Base-by-base conservation (phyloP, 2,888 invertebrate species). In the Diaprepes abbreviatus region DNA sequence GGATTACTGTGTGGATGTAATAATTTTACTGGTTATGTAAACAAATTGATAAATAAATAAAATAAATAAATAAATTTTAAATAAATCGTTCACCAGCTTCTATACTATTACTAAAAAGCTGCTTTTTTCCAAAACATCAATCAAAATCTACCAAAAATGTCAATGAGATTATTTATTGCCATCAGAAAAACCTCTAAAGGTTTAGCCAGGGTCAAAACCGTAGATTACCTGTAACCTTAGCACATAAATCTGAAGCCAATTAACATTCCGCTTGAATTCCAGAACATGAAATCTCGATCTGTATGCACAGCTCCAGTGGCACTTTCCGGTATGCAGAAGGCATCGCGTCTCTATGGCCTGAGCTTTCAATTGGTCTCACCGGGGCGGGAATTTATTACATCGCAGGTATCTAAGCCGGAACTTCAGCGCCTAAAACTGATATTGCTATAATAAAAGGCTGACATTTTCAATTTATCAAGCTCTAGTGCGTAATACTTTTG, bases 271-370 rank as follows among this genome's bases (percentile, higher is more conserved):
- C 54, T 50, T 62, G 66, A 65, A 70, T 65, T 65, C 70, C 66
- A 65, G 66, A 66, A 70, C 66, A 60, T 62, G 62, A 70, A 70
- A 70, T 66, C 66, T 60, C 65, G 59, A 66, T 70, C 70, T 70
- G 66, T 66, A 70, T 70, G 70, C 70, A 66, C 50, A 38, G 70
- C 62, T 70, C 54, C 43, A 63, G 63, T 40, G 62, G n/a, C 48
- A 45, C 63, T 62, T 66, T 66, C 62, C 63, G 63, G 71, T 71
- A 71, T 71, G 71, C 71, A 57, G 66, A 57, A 62, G 66, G 66
- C 71, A 50, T 71, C 60, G 57, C 48, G 57, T 36, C 59, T 66
- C 66, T 60, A 33, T 60, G 59, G 62, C 66, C 63, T 63, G 57
- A 63, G 57, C 62, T 63, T 71, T 71, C 66, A 66, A 71, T 66